Evolutionary conservation across 2,113 vertebrate genomes (phyloP), one percentile per base, ranked within the genome.

Genomic region (Trichechus manatus): DNA sequence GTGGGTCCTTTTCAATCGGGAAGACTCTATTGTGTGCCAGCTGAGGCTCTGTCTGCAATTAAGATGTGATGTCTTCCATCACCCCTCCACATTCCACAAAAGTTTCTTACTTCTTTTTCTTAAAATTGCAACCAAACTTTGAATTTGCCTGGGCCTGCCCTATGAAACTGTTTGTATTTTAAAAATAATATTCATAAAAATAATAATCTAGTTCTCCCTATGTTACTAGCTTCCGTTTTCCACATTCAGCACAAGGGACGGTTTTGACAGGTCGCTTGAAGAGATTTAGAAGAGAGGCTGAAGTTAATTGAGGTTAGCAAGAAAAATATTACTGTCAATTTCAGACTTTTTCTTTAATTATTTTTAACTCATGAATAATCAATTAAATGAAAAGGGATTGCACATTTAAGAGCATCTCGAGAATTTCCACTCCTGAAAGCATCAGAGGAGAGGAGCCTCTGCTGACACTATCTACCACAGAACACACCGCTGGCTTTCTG

Each of bases 261-360:
- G 1, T 87, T 97, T 95, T 97, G 94, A 96, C 92, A 97, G 68
- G 77, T 53, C 84, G 84, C 74, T 44, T 86, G 92, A 90, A 82
- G 92, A 94, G 89, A 95, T 92, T 70, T 95, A 68, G 90, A 87
- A 87, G 89, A 96, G 81, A 96, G 94, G 87, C 95, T 95, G 66
- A 94, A 98, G 96, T 95, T 98, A 97, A 98, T 98, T 97, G 96
- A 98, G 93, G 98, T 98, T 97, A 98, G 95, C 89, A 81, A 97
- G 92, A 95, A 95, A 97, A 96, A 97, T 95, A 92, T 94, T 78
- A 86, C 93, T 88, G 93, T 97, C 97, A 74, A 92, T 95, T 96
- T 93, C 77, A 75, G 86, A 19, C 63, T 75, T 93, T 86, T 95
- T 87, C 84, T 96, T 89, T 89, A 96, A 97, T 96, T 96, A 97